Evolutionary conservation across 2,888 invertebrate genomes (phyloP), one percentile per base, ranked within the genome.

Genomic region (Erebia ligea): DNA sequence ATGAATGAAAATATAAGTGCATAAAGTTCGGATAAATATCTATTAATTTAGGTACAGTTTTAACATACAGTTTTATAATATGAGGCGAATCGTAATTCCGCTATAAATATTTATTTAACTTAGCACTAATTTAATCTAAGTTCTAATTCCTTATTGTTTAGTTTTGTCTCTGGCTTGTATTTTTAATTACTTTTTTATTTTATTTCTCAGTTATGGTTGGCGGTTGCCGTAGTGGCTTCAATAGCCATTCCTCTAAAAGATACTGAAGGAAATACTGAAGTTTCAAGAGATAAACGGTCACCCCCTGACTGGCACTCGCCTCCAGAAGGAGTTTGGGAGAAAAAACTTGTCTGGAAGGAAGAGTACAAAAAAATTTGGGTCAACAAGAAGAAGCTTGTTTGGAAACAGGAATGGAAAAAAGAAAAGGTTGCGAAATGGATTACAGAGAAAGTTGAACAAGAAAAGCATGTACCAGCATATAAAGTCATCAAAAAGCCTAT

Each of bases 291-390:
- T 52, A 95, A 95, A 81, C 89, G 95, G 74, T 94, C 95, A 77
- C 92, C 92, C n/a, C 85, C 89, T 56, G 91, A 90, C 69, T 93
- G 93, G 91, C 94, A 95, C 78, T 94, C 94, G 68, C 82, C 85
- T 68, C 90, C 92, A 58, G 96, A 96, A 73, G 97, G 97, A 72
- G 95, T 95, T 77, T 97, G 96, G 96, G 96, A 97, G 86, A 97
- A 97, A 87, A 97, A 97, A 86, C 93, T 97, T 61, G 95, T 95
- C 42, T 97, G 97, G 97, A 97, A 97, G 87, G 96, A 96, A 73
- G 97, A 97, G 77, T 97, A 96, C 96, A 95, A 96, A 78, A 95
- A 96, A 82, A 91, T 96, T 42, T 96, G 96, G 96, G 96, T 96
- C 86, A 95, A 95, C 0, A 95, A 96, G 59, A 96, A 96, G 78